Base-by-base conservation (phyloP, 2,888 invertebrate species). In the Aleiodes leptofemur region DNA sequence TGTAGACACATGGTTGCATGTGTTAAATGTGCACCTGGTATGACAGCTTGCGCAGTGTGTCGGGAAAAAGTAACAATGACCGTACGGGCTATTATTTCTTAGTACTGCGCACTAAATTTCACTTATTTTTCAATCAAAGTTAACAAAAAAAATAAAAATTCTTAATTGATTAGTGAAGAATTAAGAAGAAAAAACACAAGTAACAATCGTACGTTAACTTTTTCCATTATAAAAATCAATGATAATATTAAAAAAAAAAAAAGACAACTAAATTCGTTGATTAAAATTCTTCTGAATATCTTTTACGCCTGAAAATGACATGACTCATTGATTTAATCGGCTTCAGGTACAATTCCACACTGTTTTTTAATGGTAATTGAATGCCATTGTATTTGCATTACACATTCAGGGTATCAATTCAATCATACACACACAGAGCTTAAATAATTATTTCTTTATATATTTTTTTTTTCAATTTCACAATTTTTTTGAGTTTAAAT, bases 1-100 rank as follows among this genome's bases (percentile, higher is more conserved):
- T 98, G 98, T 90, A 96, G 97, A 80, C 98, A 98, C 91, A 94
- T 98, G 85, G 95, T 97, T 73, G 95, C 97, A 69, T 98, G 98
- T 91, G 94, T 95, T 72, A 95, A 95, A 86, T 98, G 98, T 91
- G 96, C 97, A 56, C 93, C 96, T 31, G 94, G 96, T 72, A 93
- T 97, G 75, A 93, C 94, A 82, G 94, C 93, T 83, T 98, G 98
- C 90, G 96, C 97, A 55, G 93, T 98, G 84, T 98, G 98, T 91
- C 93, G 98, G 76, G 91, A 93, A 84, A 92, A 92, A 72, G 94
- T 96, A 83, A 91, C 92, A 81, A 94, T 93, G 82, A 93, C 92
- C 55, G 92, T 94, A 64, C 90, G 93, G 85, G 94, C 93, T 74
- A 94, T 92, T 87, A 90, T 94, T 83, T 86, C 88, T 83, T 89